phyloP scores from a whole-genome alignment of 2,888 invertebrate species.

The Allacma fusca region DNA sequence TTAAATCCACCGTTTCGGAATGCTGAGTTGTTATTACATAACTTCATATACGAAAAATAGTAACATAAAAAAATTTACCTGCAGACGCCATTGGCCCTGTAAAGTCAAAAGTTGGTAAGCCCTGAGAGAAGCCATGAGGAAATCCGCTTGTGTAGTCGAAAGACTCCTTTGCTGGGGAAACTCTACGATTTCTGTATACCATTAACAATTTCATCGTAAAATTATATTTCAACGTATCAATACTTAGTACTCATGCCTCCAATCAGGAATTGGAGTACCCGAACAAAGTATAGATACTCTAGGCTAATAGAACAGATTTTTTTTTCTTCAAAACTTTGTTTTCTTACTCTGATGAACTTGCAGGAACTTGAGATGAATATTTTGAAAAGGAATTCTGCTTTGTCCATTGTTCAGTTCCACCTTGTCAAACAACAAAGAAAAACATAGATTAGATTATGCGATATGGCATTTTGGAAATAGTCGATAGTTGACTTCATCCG shows the following conservation, averaged over 20 bases:
- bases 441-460: neutral
- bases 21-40: too few species aligned
- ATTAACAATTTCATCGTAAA: slow-evolving; percentile 1
- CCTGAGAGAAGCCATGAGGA: slow-evolving; percentile 54
- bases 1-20: too few species aligned
- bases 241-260: too few species aligned
- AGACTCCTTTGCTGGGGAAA: slow-evolving; percentile 10
- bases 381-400: slow-evolving; percentile 28
- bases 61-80: too few species aligned
- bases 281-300: too few species aligned
- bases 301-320: too few species aligned
- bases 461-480: too few species aligned
- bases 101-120: slow-evolving; percentile 57
- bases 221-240: too few species aligned
- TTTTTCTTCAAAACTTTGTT: neutral
- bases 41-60: too few species aligned
- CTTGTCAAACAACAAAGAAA: slow-evolving; percentile 32
- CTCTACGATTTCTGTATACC: slow-evolving; percentile 28
- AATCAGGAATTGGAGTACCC: too few species aligned
- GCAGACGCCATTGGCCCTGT: slow-evolving; percentile 47
- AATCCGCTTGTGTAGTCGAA: slow-evolving; percentile 53
- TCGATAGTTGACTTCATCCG: too few species aligned
- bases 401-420: slow-evolving; percentile 37
- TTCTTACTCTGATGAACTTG: slow-evolving; percentile 29
- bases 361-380: slow-evolving; percentile 19